A percentile compares a stretch with the other conserved stretches of the same genome.
Evolutionary conservation across 2,797 vertebrate species (phyloP).

Genomic region (Mormyrus hasselquistii): DNA sequence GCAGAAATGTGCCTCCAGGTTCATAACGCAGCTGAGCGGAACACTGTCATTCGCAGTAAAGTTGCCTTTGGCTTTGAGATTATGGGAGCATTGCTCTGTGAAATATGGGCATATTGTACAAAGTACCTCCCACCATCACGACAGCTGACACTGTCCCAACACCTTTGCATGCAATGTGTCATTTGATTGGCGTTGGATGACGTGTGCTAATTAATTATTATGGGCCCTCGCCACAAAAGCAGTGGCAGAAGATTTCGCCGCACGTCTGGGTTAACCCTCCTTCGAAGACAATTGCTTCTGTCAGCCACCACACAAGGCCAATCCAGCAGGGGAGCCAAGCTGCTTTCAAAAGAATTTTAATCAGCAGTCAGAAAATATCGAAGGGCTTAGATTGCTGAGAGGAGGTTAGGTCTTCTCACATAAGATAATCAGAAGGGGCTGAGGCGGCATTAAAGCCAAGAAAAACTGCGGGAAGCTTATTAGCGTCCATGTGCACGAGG

Average conservation of each 20-base stretch:
- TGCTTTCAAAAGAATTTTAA: constrained; percentile 61
- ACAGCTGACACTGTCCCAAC: constrained; percentile 43
- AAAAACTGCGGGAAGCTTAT: constrained; percentile 48
- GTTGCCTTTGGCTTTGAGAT: constrained; percentile 59
- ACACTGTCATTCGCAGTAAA: constrained; percentile 28
- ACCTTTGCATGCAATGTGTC: constrained; percentile 61
- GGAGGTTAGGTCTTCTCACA: constrained; percentile 45
- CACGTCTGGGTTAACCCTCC: constrained; percentile 52
- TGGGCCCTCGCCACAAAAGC: constrained; percentile 38
- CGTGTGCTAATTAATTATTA: constrained; percentile 68
- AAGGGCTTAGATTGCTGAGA: constrained; percentile 51
- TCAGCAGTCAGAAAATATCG: constrained; percentile 49
- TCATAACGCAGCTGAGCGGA: neutral
- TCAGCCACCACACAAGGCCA: constrained; percentile 6
- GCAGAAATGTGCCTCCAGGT: neutral
- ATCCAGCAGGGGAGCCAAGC: constrained; percentile 48
- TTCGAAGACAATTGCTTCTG: constrained; percentile 38
- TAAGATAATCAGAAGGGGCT: constrained; percentile 55
- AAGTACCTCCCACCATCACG: constrained; percentile 45
- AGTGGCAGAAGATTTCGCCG: constrained; percentile 58
- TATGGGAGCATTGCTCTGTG: constrained; percentile 44
- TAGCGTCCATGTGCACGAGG: constrained; percentile 34
- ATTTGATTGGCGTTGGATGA: constrained; percentile 56
- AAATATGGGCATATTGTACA: constrained; percentile 34
- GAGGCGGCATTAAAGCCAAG: constrained; percentile 58